Percentiles rank a stretch among this genome's conserved stretches.
phyloP scores from a whole-genome alignment of 2,888 invertebrate species.

The Magallana nippona region DNA sequence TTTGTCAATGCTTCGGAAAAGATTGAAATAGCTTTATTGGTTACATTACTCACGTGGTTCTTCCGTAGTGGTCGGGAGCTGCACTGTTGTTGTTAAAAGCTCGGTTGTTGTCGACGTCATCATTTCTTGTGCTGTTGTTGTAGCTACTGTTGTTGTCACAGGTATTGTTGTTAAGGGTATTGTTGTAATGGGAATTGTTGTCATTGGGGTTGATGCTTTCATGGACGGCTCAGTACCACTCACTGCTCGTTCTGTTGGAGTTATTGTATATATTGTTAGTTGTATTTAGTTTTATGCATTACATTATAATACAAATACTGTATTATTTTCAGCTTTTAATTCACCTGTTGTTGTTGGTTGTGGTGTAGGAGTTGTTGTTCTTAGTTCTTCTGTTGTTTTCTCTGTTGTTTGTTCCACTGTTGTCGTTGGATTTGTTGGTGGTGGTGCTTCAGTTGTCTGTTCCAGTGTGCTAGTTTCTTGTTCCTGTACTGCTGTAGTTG shows the following conservation, averaged over 20 bases:
- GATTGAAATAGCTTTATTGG: neutral
- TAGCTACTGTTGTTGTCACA: no score
- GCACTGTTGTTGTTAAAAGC: neutral
- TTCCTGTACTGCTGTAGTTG: neutral
- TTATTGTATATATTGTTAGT: no score
- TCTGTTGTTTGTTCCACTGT: neutral
- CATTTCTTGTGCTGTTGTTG: neutral
- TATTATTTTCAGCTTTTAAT: neutral
- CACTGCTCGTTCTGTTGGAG: neutral
- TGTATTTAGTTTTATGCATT: no score
- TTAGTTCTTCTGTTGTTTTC: neutral
- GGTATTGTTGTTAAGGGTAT: neutral
- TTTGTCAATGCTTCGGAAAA: neutral
- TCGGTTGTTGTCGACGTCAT: neutral
- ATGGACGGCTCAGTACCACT: neutral
- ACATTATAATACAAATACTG: no score
- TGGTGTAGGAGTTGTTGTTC: neutral
- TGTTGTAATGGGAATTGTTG: constrained; percentile 11
- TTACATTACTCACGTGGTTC: neutral
- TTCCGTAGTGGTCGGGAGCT: neutral
- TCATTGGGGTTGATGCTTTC: neutral
- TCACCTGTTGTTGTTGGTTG: neutral
- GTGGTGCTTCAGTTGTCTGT: neutral
- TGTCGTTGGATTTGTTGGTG: no score
- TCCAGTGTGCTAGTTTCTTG: neutral